phyloP scores from a whole-genome alignment of 1,140 invertebrate genomes.

The Trachymyrmex cornetzi region DNA sequence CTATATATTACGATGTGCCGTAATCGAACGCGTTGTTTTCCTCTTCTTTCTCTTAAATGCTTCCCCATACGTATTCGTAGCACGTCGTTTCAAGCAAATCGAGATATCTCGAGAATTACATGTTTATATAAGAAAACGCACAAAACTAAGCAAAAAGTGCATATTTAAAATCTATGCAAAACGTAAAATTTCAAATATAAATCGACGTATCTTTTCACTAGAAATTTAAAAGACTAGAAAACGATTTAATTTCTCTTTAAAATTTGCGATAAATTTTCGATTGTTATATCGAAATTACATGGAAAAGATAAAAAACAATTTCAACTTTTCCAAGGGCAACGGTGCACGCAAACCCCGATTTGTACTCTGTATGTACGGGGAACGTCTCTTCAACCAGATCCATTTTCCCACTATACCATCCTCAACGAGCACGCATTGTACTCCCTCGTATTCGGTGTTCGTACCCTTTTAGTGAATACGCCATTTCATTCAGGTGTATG shows the following conservation, averaged over 20 bases:
- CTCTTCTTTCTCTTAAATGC: conserved; percentile 21
- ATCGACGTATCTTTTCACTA: background rate
- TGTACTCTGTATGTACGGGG: background rate
- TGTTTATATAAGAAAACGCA: background rate
- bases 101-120: background rate
- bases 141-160: background rate
- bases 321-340: conserved; percentile 18
- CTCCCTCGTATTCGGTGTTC: conserved; percentile 55
- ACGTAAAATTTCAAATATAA: background rate
- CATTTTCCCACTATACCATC: conserved; percentile 48
- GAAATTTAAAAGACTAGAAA: background rate
- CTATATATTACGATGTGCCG: conserved; percentile 63
- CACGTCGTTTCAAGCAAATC: conserved; percentile 4
- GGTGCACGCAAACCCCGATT: background rate
- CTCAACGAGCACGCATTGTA: conserved; percentile 60
- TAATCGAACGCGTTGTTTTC: conserved; percentile 52
- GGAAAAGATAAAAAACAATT: conserved; percentile 22
- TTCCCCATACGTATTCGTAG: background rate
- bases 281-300: conserved; percentile 4
- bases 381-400: conserved; percentile 52
- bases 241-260: background rate
- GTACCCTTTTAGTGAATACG: conserved; percentile 65
- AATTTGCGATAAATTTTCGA: background rate
- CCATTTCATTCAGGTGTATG: conserved; percentile 38
- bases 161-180: background rate